Evolutionary conservation across 2,113 vertebrate species (phyloP).

Genomic region (Zosterops hypoxanthus): DNA sequence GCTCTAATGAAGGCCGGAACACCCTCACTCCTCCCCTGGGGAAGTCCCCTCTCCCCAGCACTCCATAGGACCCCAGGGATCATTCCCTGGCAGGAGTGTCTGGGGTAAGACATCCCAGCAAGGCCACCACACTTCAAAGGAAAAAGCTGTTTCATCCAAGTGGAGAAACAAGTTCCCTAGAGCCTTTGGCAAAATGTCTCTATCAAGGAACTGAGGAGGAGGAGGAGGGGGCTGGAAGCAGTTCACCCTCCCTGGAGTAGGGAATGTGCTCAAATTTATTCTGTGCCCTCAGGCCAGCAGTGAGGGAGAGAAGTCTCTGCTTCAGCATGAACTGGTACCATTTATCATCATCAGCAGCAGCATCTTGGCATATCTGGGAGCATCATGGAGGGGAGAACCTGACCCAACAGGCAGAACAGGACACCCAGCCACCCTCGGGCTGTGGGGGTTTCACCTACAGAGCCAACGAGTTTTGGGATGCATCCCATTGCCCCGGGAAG

Average conservation of each 20-base stretch:
- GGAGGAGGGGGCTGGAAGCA: background rate
- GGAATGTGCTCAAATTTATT: background rate
- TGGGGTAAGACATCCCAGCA: background rate
- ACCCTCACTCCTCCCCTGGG: background rate
- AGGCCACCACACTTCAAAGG: background rate
- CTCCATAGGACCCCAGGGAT: accelerated
- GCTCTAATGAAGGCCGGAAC: background rate
- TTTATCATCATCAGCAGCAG: background rate
- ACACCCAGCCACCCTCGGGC: background rate
- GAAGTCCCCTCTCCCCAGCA: accelerated
- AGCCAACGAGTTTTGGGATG: background rate
- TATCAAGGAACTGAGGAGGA: background rate
- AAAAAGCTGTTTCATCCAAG: background rate
- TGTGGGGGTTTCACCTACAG: background rate
- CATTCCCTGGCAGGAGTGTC: background rate
- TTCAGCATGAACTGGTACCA: background rate
- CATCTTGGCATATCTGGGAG: background rate
- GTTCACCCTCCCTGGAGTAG: background rate
- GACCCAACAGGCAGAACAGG: constrained; percentile 14
- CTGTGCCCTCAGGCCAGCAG: background rate
- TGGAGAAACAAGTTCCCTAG: background rate
- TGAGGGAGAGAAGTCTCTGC: constrained; percentile 1
- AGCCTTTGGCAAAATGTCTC: constrained; percentile 20
- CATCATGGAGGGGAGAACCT: background rate
- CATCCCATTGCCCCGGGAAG: background rate